Evolutionary conservation across 1,140 invertebrate genomes (phyloP), one percentile per base, ranked within the genome.

Genomic region (Leucophenga varia): DNA sequence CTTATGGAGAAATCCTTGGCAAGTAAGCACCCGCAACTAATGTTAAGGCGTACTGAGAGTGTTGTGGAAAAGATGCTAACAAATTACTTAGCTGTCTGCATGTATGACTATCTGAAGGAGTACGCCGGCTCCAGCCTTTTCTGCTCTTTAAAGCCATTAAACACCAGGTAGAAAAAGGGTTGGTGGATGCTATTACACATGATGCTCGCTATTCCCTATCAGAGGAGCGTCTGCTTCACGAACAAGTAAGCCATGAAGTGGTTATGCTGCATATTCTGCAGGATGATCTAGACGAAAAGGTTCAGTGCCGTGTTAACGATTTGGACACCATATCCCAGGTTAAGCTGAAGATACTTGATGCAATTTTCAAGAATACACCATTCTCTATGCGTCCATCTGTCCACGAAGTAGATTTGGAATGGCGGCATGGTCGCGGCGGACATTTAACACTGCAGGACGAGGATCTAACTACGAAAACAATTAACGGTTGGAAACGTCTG

Each of bases 11-110:
- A 93, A 75, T 92, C 91, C 20, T 86, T 94, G 14, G 85, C 86
- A 47, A 90, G 87, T 3, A 95, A 94, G 64, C 89, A 95, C 78
- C 93, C 93, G 1, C 92, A 95, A 64, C 74, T 95, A 18, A 95
- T 96, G 92, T 76, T 96, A 10, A 79, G 93, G 14, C 82, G 93
- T 50, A 98, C 95, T 2, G 97, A 99, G 71, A 97, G 93, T 59
- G 93, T 99, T 3, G 96, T 98, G 1, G 97, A 99, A 76, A 99
- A 99, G 77, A 96, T 99, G 93, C 78, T 99, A 2, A 95, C 95
- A 2, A 98, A 99, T 75, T 99, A 96, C 92, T 91, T 99, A 85
- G 92, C 96, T 1, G 83, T 99, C 37, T 94, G 93, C 65, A 92
- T 99, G 88, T 97, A 97, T 75, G 90, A 93, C 68, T 98, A 98